Conservation (phyloP, 2,797 vertebrate species). For the Enteromius thamalakanensis region DNA sequence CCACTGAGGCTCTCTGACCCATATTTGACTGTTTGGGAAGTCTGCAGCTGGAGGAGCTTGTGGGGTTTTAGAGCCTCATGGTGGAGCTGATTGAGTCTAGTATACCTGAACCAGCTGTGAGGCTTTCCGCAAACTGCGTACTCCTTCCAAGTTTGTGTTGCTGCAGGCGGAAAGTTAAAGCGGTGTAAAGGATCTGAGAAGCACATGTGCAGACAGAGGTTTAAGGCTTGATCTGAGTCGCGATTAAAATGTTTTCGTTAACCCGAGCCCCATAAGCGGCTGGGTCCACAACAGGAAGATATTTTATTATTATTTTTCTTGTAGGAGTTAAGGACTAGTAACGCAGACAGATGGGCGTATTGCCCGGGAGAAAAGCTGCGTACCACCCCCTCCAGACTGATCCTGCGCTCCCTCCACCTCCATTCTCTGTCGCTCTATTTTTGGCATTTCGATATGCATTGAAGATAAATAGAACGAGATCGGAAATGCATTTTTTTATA, state of each 20-base stretch:
- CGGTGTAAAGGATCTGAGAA: conserved; percentile 21
- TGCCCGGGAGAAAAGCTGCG: neutral
- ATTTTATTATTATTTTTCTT: neutral
- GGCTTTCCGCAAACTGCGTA: conserved; percentile 20
- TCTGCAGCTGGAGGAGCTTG: conserved; percentile 17
- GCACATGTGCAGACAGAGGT: conserved; percentile 25
- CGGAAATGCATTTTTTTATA: conserved; percentile 40
- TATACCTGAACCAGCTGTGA: conserved; percentile 44
- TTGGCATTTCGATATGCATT: conserved; percentile 22
- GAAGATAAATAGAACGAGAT: conserved; percentile 21
- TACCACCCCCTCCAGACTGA: conserved; percentile 7
- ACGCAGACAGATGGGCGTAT: conserved; percentile 14
- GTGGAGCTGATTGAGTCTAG: conserved; percentile 23
- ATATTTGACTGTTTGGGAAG: conserved; percentile 51
- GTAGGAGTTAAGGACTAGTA: conserved; percentile 17
- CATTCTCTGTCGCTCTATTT: conserved; percentile 6
- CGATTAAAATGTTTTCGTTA: conserved; percentile 28
- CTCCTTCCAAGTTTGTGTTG: conserved; percentile 14
- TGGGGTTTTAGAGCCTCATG: conserved; percentile 21
- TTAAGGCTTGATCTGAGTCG: conserved; percentile 24
- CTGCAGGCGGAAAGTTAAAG: conserved; percentile 15
- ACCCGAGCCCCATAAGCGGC: conserved; percentile 25
- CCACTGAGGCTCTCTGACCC: conserved; percentile 43
- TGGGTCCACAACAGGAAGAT: conserved; percentile 22
- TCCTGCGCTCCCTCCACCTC: conserved; percentile 22